Percentiles rank a stretch among this genome's conserved stretches.
phyloP scores from a whole-genome alignment of 2,797 vertebrate genomes.

The Kryptolebias ocellatus region DNA sequence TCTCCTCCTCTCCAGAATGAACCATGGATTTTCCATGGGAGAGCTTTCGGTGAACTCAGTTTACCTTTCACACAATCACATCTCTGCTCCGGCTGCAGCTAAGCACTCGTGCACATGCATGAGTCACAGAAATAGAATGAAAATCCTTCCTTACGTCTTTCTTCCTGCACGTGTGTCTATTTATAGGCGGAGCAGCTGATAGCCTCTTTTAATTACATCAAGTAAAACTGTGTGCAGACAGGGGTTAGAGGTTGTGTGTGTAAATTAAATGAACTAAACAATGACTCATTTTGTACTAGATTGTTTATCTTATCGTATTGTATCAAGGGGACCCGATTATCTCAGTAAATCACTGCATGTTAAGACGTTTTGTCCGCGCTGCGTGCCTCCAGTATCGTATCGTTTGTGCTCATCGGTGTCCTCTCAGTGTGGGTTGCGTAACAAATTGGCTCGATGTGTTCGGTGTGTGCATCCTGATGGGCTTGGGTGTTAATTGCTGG shows the following conservation, averaged over 20 bases:
- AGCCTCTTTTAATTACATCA: too few species aligned
- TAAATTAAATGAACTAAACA: too few species aligned
- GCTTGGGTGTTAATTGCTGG: slow-evolving; percentile 69
- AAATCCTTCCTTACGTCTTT: slow-evolving; percentile 29
- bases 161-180: slow-evolving; percentile 5
- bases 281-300: too few species aligned
- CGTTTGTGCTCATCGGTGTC: slow-evolving; percentile 2
- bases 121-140: slow-evolving; percentile 42
- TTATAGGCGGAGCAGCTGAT: not conserved
- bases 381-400: not conserved
- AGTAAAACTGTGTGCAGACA: too few species aligned
- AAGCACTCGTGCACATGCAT: slow-evolving; percentile 19
- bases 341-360: not conserved
- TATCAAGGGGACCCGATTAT: not conserved
- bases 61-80: slow-evolving; percentile 50
- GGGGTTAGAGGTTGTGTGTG: too few species aligned
- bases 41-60: slow-evolving; percentile 57
- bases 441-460: slow-evolving; percentile 41
- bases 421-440: slow-evolving; percentile 27
- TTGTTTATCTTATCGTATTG: too few species aligned
- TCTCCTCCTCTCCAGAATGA: slow-evolving; percentile 51
- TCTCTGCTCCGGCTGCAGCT: slow-evolving; percentile 26
- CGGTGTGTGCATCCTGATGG: slow-evolving; percentile 35
- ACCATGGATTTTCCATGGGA: slow-evolving; percentile 47
- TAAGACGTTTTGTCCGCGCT: not conserved